A percentile compares a stretch with the other conserved stretches of the same genome.
Conservation (phyloP, 1,140 invertebrate species). For the Epicauta chinensis region DNA sequence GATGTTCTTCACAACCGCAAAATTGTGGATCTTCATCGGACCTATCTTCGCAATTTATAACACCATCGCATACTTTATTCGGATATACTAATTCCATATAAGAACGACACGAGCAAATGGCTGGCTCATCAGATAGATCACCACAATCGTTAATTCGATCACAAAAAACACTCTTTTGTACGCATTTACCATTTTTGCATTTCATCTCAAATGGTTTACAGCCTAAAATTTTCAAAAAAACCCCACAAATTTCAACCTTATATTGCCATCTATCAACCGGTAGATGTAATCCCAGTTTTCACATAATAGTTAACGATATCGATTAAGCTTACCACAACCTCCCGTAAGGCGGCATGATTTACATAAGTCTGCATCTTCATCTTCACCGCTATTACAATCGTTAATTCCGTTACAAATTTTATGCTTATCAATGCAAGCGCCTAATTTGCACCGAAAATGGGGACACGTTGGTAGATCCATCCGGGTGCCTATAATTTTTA, state of each 20-base stretch:
- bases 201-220: conserved; percentile 55
- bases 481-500: conserved; percentile 14
- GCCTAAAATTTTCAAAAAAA: conserved; percentile 38
- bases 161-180: conserved; percentile 62
- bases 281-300: neutral
- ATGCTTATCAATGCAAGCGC: conserved; percentile 57
- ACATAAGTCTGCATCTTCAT: conserved; percentile 54
- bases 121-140: conserved; percentile 66
- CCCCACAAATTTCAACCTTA: neutral
- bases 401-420: conserved; percentile 62
- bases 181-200: conserved; percentile 59
- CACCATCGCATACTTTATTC: conserved; percentile 67
- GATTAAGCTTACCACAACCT: conserved; percentile 35
- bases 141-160: conserved; percentile 60
- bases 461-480: conserved; percentile 43
- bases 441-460: conserved; percentile 61
- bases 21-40: conserved; percentile 63
- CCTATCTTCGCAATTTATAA: conserved; percentile 71
- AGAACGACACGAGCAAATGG: conserved; percentile 55
- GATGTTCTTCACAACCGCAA: conserved; percentile 53
- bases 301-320: neutral
- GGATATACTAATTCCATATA: conserved; percentile 61
- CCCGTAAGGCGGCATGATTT: conserved; percentile 26
- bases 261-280: neutral
- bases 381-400: conserved; percentile 63